Evolutionary conservation across 2,888 invertebrate genomes (phyloP), one percentile per base, ranked within the genome.

Genomic region (Petrolisthes manimaculis): DNA sequence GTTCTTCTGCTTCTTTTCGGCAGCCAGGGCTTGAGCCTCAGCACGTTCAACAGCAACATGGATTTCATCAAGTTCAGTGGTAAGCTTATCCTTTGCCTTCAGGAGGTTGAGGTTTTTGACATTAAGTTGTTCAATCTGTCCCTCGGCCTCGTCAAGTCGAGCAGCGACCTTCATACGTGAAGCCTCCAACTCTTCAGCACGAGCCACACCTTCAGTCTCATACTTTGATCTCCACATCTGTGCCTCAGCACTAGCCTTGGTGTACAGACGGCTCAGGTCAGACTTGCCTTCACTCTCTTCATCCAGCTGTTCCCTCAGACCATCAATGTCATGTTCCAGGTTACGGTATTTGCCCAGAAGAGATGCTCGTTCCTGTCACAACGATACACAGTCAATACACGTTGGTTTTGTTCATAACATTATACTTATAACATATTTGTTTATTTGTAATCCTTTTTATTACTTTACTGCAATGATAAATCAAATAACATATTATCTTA

Each of bases 241-340:
- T 77, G 84, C 78, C 61, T 84, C 84, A 77, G 18, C 61, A 12
- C 99, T 98, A 92, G 98, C 97, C 95, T 99, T 99, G 95, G 98
- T 97, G 93, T 99, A 96, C 94, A 99, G 99, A 93, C 99, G 96
- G 95, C 99, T 98, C 92, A 99, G 95, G 93, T 99, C 99, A 94
- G 98, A 97, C 95, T 98, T 99, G 94, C 97, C 97, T 94, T 99
- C 99, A 92, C 98, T 97, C 94, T 99, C 99, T 94, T 99, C 99
- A 94, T 99, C 99, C 74, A 89, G 74, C 82, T 89, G 86, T 55
- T 89, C 89, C 51, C 88, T 55, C 56, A 89, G 84, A 67, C 93
- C 93, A 91, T 95, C 95, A 80, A 94, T 92, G 92, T 95, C 95
- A 90, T 94, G 93, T 90, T 93, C 93, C 89, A 94, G 92, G 92